Percentiles rank a stretch among this genome's conserved stretches.
phyloP scores from a whole-genome alignment of 2,888 invertebrate genomes.

The Villa cingulata region DNA sequence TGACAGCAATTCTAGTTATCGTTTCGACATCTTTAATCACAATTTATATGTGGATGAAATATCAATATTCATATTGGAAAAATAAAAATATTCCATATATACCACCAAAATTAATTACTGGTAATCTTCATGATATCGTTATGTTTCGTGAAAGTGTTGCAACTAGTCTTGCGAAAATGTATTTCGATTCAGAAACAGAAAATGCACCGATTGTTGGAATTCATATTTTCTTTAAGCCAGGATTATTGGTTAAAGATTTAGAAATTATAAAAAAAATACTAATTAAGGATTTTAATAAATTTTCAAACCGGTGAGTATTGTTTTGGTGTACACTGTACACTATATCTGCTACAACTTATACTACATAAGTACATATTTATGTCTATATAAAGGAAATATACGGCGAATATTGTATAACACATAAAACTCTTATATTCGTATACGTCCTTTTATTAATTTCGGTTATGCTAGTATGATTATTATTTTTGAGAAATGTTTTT shows the following conservation, averaged over 20 bases:
- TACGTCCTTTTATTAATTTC: no score
- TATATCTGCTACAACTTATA: no score
- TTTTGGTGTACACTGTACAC: no score
- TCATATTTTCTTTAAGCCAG: constrained; percentile 36
- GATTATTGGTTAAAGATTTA: constrained; percentile 33
- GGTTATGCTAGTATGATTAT: no score
- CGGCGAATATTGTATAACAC: no score
- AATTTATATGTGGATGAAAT: constrained; percentile 1
- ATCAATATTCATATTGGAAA: constrained; percentile 21
- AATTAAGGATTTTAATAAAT: constrained; percentile 37
- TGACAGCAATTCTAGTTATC: background rate
- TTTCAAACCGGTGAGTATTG: constrained; percentile 30
- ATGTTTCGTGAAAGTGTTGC: constrained; percentile 24
- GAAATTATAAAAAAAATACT: constrained; percentile 37
- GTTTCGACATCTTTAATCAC: background rate
- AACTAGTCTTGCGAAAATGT: constrained; percentile 29
- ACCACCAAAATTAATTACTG: constrained; percentile 32
- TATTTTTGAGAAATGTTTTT: no score
- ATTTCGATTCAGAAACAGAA: constrained; percentile 23
- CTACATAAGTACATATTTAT: no score
- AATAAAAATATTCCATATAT: constrained; percentile 30
- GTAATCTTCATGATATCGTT: constrained; percentile 32
- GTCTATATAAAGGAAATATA: no score
- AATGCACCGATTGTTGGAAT: constrained; percentile 30
- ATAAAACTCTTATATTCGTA: no score